Evolutionary conservation across 1,140 invertebrate species (phyloP).

Genomic region (Gonioctena quinquepunctata): DNA sequence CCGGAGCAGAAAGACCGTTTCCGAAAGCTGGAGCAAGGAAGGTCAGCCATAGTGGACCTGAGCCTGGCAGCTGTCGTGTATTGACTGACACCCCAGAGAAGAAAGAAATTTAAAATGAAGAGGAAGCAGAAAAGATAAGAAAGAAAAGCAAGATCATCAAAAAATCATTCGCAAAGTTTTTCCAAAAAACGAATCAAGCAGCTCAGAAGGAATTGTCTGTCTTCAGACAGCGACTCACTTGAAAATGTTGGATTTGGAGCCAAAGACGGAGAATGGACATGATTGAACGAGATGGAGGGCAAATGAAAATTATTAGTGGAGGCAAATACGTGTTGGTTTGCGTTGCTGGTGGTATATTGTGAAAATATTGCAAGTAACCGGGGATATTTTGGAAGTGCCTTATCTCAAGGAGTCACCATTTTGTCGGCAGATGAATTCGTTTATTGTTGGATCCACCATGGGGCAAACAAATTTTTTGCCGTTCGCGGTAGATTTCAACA

Average conservation of each 20-base stretch:
- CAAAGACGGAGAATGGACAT: not conserved
- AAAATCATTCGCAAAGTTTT: too few species aligned
- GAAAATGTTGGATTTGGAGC: not conserved
- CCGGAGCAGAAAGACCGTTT: not conserved
- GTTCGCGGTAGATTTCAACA: too few species aligned
- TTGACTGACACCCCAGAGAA: not conserved
- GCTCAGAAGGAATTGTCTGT: too few species aligned
- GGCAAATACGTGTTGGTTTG: not conserved
- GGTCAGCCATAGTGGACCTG: not conserved
- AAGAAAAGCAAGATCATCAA: too few species aligned
- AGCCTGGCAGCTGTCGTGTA: not conserved
- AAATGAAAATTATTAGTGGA: not conserved
- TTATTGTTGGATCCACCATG: too few species aligned
- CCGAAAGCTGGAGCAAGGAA: not conserved
- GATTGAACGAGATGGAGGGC: not conserved
- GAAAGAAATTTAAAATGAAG: not conserved
- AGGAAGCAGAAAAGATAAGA: too few species aligned
- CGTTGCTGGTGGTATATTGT: not conserved
- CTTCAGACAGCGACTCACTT: too few species aligned
- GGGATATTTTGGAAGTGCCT: too few species aligned
- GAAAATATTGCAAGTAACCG: not conserved
- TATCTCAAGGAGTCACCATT: too few species aligned
- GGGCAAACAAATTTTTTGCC: too few species aligned
- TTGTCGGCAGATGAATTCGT: too few species aligned
- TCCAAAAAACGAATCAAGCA: too few species aligned